Base-by-base conservation (phyloP, 1,140 invertebrate species). In the Argopecten irradians region DNA sequence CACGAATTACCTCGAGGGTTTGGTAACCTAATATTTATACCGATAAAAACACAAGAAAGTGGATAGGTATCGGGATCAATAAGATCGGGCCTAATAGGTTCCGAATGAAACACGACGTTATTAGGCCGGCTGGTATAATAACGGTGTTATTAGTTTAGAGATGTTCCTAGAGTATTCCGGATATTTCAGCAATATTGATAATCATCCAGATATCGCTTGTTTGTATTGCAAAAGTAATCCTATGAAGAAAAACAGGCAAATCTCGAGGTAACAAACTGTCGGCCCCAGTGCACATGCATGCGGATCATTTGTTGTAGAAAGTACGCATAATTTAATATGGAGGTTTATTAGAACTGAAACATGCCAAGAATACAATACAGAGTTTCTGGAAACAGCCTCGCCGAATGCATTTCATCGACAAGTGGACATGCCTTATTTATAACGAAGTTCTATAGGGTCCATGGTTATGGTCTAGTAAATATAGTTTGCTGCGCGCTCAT, bases 391-490 rank as follows among this genome's bases (percentile, higher is more conserved):
- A 28, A 2, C 8, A 71, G 55, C 2, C 55, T 5, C 28, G 1
- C 13, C 55, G 55, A n/a, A 22, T 71, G n/a, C 22, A 71, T 71
- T 71, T 28, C 55, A 71, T 71, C 22, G 55, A 11, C 55, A 71
- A 71, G 55, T 71, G 55, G 55, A 71, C 55, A 71, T 71, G n/a
- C 55, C 55, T 16, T 71, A 22, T 71, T 71, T 71, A 28, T 28
- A 11, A 28, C 22, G 8, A n/a, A 8, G 55, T 71, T 71, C 55
- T 71, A 28, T 71, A 71, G 55, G 5, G 55, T 71, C 55, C 22
- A n/a, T n/a, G 55, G 55, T n/a, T 28, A 71, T 71, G 55, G 55
- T 71, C 55, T 71, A 71, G 55, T 71, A 71, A 71, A n/a, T 71
- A n/a, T 71, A 28, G 55, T 71, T 71, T 71, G 55, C 55, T 71